Percentiles rank a stretch among this genome's conserved stretches.
phyloP scores from a whole-genome alignment of 1,140 invertebrate genomes.

The Panagrolaimus sp. region DNA sequence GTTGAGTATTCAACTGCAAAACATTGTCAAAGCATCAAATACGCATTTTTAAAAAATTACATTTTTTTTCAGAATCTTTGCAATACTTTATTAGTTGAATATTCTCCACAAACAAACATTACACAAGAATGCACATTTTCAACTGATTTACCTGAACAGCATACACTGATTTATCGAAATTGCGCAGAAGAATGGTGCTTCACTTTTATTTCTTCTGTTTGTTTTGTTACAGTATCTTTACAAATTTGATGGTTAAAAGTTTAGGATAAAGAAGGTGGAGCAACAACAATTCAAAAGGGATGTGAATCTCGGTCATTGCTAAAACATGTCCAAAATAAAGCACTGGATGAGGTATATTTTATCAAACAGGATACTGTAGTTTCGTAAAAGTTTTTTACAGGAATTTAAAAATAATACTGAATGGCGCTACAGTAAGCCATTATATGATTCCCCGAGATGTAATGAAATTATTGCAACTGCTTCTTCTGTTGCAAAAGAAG shows the following conservation, averaged over 20 bases:
- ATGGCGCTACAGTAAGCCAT: background rate
- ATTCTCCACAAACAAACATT: background rate
- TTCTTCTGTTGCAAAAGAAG: too few relatives aligned
- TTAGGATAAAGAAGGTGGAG: background rate
- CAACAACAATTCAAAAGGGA: conserved; percentile 7
- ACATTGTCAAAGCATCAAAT: too few relatives aligned
- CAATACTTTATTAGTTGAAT: conserved; percentile 13
- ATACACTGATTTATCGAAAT: conserved; percentile 15
- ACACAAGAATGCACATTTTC: conserved; percentile 13
- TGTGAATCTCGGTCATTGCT: conserved; percentile 19
- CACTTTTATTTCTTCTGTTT: conserved; percentile 13
- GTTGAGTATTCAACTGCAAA: too few relatives aligned
- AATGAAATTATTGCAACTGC: background rate
- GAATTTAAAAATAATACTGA: background rate
- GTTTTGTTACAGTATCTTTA: background rate
- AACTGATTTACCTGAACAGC: background rate
- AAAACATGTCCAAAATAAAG: conserved; percentile 14
- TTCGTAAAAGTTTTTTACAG: background rate
- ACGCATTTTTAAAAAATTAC: too few relatives aligned
- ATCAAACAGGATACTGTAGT: background rate
- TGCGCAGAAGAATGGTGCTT: conserved; percentile 20
- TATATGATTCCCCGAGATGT: background rate
- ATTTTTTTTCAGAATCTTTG: conserved; percentile 14
- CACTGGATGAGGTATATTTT: conserved; percentile 4
- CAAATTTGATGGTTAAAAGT: background rate